phyloP scores from a whole-genome alignment of 2,113 vertebrate genomes.

The Chinchilla lanigera region DNA sequence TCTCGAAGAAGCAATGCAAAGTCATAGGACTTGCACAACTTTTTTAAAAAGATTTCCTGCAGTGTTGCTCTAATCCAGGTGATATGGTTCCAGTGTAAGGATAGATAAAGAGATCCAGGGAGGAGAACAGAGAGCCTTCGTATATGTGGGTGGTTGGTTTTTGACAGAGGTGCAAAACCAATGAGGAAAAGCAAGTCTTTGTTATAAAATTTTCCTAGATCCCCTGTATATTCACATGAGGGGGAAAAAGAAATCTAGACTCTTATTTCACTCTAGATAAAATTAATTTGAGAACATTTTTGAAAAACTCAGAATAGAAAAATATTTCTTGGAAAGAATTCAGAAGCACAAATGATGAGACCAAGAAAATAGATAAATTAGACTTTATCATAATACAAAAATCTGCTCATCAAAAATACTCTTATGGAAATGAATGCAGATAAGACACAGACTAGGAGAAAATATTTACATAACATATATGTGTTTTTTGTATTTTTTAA shows the following conservation, averaged over 20 bases:
- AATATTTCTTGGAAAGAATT: neutral
- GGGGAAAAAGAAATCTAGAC: neutral
- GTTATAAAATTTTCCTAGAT: neutral
- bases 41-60: neutral
- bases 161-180: neutral
- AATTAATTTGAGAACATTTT: constrained; percentile 22
- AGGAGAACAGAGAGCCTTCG: neutral
- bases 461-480: neutral
- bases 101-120: neutral
- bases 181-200: neutral
- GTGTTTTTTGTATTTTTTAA: neutral
- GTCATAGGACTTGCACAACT: neutral
- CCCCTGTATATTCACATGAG: neutral
- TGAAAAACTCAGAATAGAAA: neutral
- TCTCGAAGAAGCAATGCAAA: neutral
- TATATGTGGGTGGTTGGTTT: neutral
- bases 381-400: constrained; percentile 21
- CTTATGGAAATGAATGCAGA: neutral
- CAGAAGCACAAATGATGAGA: neutral
- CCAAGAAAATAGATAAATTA: neutral
- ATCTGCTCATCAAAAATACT: neutral
- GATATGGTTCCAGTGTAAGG: neutral
- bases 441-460: neutral
- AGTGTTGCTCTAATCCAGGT: neutral
- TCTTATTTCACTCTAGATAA: neutral